Evolutionary conservation across 2,888 invertebrate species (phyloP).

Genomic region (Lathronympha strigana): DNA sequence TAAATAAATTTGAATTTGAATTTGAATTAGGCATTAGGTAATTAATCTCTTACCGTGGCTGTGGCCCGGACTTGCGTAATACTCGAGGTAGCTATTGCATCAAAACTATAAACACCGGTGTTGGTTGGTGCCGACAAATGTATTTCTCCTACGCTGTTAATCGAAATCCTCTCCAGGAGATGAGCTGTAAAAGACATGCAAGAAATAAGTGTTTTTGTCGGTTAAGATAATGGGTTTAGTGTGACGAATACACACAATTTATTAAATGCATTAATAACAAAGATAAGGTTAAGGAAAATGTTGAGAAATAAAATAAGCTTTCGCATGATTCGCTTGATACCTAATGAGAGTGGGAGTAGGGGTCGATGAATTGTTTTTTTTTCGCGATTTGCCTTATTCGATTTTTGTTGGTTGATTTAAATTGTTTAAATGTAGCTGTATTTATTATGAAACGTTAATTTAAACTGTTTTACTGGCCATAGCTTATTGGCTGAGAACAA

Average conservation of each 20-base stretch:
- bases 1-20: too few relatives aligned
- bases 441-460: neutral
- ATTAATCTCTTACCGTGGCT: constrained; percentile 59
- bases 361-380: constrained; percentile 37
- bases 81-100: constrained; percentile 65
- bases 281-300: constrained; percentile 31
- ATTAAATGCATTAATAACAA: constrained; percentile 33
- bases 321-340: constrained; percentile 14
- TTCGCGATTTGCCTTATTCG: constrained; percentile 3
- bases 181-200: constrained; percentile 54
- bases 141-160: constrained; percentile 67
- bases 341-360: constrained; percentile 21
- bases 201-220: constrained; percentile 3
- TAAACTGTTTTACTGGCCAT: too few relatives aligned
- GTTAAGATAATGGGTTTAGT: constrained; percentile 23
- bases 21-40: neutral
- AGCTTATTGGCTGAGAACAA: too few relatives aligned
- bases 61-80: constrained; percentile 56
- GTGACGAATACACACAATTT: constrained; percentile 28
- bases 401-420: neutral
- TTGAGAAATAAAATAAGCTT: constrained; percentile 1
- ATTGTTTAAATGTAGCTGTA: neutral
- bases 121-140: constrained; percentile 61
- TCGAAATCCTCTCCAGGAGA: constrained; percentile 61
- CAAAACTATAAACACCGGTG: constrained; percentile 64